Evolutionary conservation across 2,113 vertebrate species (phyloP).

Genomic region (Chiloscyllium plagiosum): DNA sequence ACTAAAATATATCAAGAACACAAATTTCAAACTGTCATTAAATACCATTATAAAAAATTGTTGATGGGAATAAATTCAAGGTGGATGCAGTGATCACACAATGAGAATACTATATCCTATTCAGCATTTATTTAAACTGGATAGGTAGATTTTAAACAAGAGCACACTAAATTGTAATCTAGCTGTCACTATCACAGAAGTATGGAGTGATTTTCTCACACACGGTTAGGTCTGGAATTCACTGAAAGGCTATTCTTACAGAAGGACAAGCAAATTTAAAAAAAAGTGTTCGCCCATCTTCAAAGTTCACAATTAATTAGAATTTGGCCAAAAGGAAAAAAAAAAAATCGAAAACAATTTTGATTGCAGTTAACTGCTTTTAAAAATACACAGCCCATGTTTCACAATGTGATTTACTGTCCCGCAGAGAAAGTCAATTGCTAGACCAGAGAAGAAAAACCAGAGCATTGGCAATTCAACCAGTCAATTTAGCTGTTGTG

Average conservation of each 20-base stretch:
- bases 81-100: background rate
- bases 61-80: background rate
- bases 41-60: background rate
- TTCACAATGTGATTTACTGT: background rate
- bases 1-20: background rate
- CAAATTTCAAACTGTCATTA: background rate
- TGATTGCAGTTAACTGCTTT: background rate
- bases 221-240: background rate
- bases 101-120: background rate
- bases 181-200: background rate
- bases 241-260: background rate
- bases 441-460: background rate
- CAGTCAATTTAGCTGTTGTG: background rate
- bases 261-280: background rate
- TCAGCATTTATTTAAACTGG: background rate
- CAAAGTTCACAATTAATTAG: background rate
- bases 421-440: background rate
- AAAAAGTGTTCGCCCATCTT: background rate
- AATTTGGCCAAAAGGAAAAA: background rate
- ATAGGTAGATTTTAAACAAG: background rate
- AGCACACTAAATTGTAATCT: background rate
- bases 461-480: background rate
- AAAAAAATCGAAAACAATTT: background rate
- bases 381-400: background rate
- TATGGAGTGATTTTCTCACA: background rate